A percentile compares a stretch with the other conserved stretches of the same genome.
Evolutionary conservation across 2,797 vertebrate genomes (phyloP).

Genomic region (Danio albolineatus): DNA sequence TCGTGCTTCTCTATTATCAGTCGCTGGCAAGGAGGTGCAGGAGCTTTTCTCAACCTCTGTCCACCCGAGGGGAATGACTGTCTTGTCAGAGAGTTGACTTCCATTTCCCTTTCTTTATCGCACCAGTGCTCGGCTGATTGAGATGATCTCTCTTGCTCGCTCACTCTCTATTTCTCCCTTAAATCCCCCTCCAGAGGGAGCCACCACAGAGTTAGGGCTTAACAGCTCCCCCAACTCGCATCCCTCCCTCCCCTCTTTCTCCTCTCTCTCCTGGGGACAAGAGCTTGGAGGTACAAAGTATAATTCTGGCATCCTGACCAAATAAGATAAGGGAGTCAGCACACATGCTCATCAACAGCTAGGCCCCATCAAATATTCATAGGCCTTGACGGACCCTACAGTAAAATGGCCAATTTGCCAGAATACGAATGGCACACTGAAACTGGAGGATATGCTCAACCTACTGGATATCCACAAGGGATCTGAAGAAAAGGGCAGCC

Average conservation of each 20-base stretch:
- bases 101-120: slow-evolving; percentile 55
- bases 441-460: slow-evolving; percentile 57
- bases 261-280: slow-evolving; percentile 48
- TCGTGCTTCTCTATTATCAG: slow-evolving; percentile 55
- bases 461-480: slow-evolving; percentile 49
- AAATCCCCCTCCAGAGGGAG: slow-evolving; percentile 51
- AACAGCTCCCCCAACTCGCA: slow-evolving; percentile 49
- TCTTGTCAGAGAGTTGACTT: slow-evolving; percentile 51
- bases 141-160: slow-evolving; percentile 36
- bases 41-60: slow-evolving; percentile 59
- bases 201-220: slow-evolving; percentile 54
- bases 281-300: slow-evolving; percentile 51
- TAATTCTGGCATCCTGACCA: slow-evolving; percentile 66
- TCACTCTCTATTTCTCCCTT: slow-evolving; percentile 36
- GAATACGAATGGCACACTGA: slow-evolving; percentile 60
- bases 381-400: slow-evolving; percentile 63
- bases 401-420: slow-evolving; percentile 69
- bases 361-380: slow-evolving; percentile 68
- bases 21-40: slow-evolving; percentile 53
- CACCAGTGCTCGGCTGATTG: slow-evolving; percentile 43
- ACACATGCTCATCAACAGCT: slow-evolving; percentile 65
- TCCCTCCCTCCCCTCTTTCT: slow-evolving; percentile 25
- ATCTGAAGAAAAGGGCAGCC: slow-evolving; percentile 22
- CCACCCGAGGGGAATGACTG: slow-evolving; percentile 57
- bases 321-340: slow-evolving; percentile 69